Percentiles rank a stretch among this genome's conserved stretches.
These are phyloP conservation scores for Phortica magna DNA, from an alignment of 2,888 invertebrate species.

Conservation along the genomic window DNA sequence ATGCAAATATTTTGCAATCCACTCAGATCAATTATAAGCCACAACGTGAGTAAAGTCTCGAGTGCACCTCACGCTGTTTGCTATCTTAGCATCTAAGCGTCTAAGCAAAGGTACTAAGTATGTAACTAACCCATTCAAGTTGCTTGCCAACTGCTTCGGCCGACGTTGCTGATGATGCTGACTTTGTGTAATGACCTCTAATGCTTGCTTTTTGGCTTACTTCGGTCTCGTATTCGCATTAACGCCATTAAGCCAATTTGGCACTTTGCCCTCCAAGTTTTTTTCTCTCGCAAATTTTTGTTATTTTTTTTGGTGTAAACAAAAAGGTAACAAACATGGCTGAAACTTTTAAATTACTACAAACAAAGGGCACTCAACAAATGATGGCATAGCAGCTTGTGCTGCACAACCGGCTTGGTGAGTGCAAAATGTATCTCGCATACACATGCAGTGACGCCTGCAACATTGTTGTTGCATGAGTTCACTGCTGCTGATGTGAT, in stretches of 20 bases:
- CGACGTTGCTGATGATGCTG: constrained; percentile 38
- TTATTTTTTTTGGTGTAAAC: neutral
- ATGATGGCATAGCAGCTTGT: constrained; percentile 41
- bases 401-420: neutral
- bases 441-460: constrained; percentile 1
- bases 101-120: neutral
- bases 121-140: neutral
- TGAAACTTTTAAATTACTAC: neutral
- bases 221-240: constrained; percentile 69
- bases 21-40: too few relatives aligned
- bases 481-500: neutral
- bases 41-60: too few relatives aligned
- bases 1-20: too few relatives aligned
- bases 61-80: too few relatives aligned
- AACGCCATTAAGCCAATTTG: constrained; percentile 73
- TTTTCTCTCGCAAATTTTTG: constrained; percentile 32
- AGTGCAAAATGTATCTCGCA: neutral
- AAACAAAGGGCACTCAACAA: constrained; percentile 44
- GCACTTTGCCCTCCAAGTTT: constrained; percentile 61
- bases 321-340: constrained; percentile 57
- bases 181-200: constrained; percentile 58
- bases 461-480: constrained; percentile 6
- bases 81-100: neutral
- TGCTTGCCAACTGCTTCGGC: neutral
- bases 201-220: constrained; percentile 55